These are phyloP conservation scores for Lycodopsis pacificus DNA, from an alignment of 2,797 vertebrate genomes.

Conservation along the genomic window DNA sequence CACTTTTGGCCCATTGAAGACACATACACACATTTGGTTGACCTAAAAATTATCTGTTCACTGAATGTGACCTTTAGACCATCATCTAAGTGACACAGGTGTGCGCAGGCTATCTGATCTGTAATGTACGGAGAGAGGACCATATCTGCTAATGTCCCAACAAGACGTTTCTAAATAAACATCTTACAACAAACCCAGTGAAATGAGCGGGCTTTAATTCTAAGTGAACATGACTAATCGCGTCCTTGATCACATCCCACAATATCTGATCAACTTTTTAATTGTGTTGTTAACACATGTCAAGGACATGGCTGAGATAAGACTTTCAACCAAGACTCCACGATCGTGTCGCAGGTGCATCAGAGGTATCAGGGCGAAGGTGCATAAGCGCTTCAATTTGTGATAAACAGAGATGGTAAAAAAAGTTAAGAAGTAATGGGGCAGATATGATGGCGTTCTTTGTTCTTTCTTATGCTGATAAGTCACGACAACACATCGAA, in stretches of 20 bases:
- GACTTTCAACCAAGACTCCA: conserved; percentile 5
- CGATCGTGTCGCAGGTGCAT: not conserved
- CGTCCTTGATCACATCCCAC: conserved; percentile 30
- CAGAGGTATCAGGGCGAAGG: conserved; percentile 50
- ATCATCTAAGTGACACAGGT: not conserved
- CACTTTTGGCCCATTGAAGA: not conserved
- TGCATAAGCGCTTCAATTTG: conserved; percentile 26
- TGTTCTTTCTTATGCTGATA: conserved; percentile 40
- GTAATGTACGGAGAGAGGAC: not conserved
- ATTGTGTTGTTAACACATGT: conserved; percentile 50
- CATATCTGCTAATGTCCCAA: not conserved
- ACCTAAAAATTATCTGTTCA: not conserved
- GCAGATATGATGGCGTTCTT: conserved; percentile 36
- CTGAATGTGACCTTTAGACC: conserved; percentile 26
- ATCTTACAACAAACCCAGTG: not conserved
- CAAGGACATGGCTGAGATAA: conserved; percentile 70
- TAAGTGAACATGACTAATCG: not conserved
- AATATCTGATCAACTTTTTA: conserved; percentile 29
- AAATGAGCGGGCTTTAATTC: not conserved
- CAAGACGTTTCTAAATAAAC: not conserved
- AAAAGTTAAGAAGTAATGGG: conserved; percentile 55
- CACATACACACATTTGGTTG: not conserved
- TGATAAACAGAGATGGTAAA: conserved; percentile 64
- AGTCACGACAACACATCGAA: not conserved
- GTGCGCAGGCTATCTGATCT: not conserved